Conservation (phyloP, 2,888 invertebrate species). For the Rhagonycha fulva region DNA sequence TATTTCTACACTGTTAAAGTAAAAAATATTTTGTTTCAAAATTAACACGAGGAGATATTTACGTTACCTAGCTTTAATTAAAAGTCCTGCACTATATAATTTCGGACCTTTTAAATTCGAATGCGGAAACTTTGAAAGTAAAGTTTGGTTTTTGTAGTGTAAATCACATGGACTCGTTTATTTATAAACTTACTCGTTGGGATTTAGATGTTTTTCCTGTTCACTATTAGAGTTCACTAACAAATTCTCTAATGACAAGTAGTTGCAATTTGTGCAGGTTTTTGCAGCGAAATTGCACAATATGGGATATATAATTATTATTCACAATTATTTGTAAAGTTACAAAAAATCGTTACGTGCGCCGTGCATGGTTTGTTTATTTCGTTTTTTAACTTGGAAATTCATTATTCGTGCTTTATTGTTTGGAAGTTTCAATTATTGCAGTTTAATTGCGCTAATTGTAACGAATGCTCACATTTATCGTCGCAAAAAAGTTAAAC, state of each 20-base stretch:
- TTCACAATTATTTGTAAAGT: conserved; percentile 17
- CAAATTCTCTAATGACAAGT: conserved; percentile 40
- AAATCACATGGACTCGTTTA: conserved; percentile 12
- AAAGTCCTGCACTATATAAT: background rate
- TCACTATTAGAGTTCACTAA: conserved; percentile 36
- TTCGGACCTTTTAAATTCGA: background rate
- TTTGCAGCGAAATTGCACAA: conserved; percentile 35
- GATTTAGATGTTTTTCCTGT: conserved; percentile 31
- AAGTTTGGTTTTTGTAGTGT: background rate
- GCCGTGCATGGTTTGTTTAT: background rate
- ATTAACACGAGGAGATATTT: too few relatives aligned
- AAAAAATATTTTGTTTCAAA: background rate
- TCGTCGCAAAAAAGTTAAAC: background rate
- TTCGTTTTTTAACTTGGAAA: background rate
- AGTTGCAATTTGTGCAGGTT: conserved; percentile 41
- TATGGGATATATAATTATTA: conserved; percentile 32
- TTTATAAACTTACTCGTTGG: conserved; percentile 30
- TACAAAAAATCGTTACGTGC: background rate
- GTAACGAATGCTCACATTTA: background rate
- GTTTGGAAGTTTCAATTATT: background rate
- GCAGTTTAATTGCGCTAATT: background rate
- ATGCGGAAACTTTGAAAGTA: background rate
- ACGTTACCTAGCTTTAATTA: too few relatives aligned
- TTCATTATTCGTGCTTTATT: background rate
- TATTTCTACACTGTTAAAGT: background rate